Conservation (phyloP, 1,140 invertebrate genomes). For the Acromyrmex echinatior region DNA sequence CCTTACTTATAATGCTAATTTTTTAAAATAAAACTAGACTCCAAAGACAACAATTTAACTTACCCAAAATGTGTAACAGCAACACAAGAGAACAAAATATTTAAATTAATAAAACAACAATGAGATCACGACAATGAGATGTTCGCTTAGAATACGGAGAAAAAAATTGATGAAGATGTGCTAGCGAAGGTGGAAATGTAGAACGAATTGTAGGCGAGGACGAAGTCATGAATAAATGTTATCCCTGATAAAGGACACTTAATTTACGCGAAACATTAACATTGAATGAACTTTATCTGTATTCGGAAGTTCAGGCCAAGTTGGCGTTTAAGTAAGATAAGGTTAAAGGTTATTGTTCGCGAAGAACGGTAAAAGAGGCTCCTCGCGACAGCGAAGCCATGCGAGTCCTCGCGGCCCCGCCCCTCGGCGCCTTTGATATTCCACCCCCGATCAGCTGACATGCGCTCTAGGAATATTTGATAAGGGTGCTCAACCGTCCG, state of each 20-base stretch:
- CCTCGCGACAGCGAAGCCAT: conserved; percentile 68
- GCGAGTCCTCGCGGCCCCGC: conserved; percentile 66
- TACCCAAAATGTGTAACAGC: neutral
- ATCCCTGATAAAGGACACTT: conserved; percentile 62
- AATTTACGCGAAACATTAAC: conserved; percentile 72
- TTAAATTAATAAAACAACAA: neutral
- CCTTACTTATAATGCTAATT: neutral
- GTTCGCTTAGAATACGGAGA: neutral
- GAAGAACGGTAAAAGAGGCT: conserved; percentile 67
- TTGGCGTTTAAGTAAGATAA: conserved; percentile 74
- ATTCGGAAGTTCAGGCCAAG: conserved; percentile 69
- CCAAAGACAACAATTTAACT: neutral
- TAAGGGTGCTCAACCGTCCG: conserved; percentile 69
- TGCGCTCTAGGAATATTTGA: conserved; percentile 66
- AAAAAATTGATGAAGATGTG: neutral
- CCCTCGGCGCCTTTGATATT: conserved; percentile 64
- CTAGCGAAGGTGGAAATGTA: neutral
- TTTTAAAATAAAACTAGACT: neutral
- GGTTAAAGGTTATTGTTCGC: conserved; percentile 77
- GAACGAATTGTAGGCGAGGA: conserved; percentile 22
- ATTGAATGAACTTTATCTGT: conserved; percentile 73
- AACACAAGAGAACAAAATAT: neutral
- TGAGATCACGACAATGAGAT: neutral
- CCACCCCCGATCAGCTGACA: conserved; percentile 71
- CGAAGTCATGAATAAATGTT: conserved; percentile 66